phyloP scores from a whole-genome alignment of 2,888 invertebrate species.

The Lasioglossum villosulum region DNA sequence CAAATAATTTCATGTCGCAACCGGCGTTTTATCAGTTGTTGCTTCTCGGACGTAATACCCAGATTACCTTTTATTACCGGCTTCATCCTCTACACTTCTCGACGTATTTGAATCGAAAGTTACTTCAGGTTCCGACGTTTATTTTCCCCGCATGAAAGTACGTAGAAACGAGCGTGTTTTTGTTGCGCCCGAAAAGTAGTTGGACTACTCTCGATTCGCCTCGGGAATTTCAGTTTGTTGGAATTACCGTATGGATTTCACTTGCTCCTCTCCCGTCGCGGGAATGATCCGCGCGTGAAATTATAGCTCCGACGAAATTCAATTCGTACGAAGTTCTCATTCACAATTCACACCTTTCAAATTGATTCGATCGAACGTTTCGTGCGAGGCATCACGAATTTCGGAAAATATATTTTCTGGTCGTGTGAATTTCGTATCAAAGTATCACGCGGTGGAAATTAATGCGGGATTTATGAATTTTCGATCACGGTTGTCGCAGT shows the following conservation, averaged over 20 bases:
- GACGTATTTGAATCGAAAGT: background rate
- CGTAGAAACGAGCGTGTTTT: background rate
- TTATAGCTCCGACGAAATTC: background rate
- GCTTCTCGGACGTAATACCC: background rate
- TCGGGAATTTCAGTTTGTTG: background rate
- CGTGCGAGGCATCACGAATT: background rate
- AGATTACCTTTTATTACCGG: background rate
- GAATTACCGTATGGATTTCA: background rate
- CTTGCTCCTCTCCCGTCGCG: background rate
- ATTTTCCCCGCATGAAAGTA: background rate
- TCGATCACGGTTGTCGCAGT: background rate
- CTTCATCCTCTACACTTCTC: background rate
- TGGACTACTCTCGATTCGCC: background rate
- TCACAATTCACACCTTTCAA: background rate
- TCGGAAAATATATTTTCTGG: background rate
- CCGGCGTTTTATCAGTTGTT: background rate
- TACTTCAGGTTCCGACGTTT: background rate
- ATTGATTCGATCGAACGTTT: background rate
- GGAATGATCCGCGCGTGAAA: background rate
- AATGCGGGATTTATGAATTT: background rate
- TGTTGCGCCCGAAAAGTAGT: background rate
- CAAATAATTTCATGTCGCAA: background rate
- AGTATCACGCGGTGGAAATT: background rate
- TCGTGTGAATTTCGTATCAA: background rate
- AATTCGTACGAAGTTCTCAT: background rate